phyloP scores from a whole-genome alignment of 2,888 invertebrate genomes.

The Drosophila ezoana region DNA sequence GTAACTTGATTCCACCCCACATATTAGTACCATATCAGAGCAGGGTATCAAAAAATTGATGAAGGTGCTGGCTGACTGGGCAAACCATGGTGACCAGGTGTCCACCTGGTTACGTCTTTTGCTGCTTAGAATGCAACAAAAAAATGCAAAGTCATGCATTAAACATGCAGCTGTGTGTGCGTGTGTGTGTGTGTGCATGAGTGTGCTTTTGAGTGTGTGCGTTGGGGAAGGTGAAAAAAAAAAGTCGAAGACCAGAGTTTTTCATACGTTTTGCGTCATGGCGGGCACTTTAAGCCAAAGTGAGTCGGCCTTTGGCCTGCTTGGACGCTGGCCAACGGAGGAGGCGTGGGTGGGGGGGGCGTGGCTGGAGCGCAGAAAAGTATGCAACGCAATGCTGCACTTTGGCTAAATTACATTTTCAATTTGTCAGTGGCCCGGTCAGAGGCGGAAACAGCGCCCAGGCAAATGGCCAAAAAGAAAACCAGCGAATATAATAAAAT shows the following conservation, averaged over 20 bases:
- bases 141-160: conserved; percentile 63
- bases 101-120: conserved; percentile 36
- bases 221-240: conserved; percentile 22
- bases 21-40: not conserved
- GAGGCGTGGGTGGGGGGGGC: conserved; percentile 7
- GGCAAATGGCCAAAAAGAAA: conserved; percentile 39
- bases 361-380: conserved; percentile 39
- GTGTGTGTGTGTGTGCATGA: conserved; percentile 10
- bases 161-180: conserved; percentile 49
- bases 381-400: conserved; percentile 70
- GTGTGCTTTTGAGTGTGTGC: conserved; percentile 3
- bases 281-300: conserved; percentile 49
- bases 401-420: conserved; percentile 78
- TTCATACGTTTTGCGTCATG: conserved; percentile 63
- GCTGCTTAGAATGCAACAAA: conserved; percentile 18
- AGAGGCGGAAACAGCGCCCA: conserved; percentile 37
- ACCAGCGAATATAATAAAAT: conserved; percentile 28
- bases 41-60: conserved; percentile 40
- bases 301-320: conserved; percentile 40
- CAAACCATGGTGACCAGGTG: conserved; percentile 15
- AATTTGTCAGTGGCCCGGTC: conserved; percentile 67
- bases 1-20: no score
- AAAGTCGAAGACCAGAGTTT: conserved; percentile 37
- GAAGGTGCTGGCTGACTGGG: conserved; percentile 29
- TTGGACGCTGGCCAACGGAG: conserved; percentile 60